These are phyloP conservation scores for Pithys albifrons DNA, from an alignment of 2,113 vertebrate genomes.

Conservation along the genomic window DNA sequence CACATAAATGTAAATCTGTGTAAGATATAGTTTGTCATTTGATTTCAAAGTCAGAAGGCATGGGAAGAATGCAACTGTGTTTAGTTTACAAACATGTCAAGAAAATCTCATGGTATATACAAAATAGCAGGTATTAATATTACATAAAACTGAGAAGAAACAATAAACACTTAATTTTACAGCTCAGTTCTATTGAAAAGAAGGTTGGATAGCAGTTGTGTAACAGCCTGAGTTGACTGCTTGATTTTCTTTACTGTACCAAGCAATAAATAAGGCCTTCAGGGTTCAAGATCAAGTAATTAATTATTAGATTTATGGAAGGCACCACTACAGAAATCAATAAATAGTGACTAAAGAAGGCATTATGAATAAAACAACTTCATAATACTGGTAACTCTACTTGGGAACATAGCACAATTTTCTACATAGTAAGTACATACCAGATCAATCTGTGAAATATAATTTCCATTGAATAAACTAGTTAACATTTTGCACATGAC, in stretches of 20 bases:
- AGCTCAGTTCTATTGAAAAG: not conserved
- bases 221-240: not conserved
- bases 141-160: not conserved
- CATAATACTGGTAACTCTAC: not conserved
- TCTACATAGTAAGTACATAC: not conserved
- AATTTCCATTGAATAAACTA: not conserved
- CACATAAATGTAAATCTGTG: not conserved
- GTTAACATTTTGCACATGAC: not conserved
- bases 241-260: not conserved
- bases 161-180: not conserved
- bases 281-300: slow-evolving; percentile 8
- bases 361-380: slow-evolving; percentile 8
- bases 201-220: not conserved
- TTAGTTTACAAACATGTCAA: not conserved
- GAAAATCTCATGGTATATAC: not conserved
- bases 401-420: not conserved
- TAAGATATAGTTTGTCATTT: not conserved
- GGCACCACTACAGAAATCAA: not conserved
- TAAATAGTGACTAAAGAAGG: not conserved
- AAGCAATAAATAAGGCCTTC: not conserved
- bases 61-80: not conserved
- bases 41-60: not conserved
- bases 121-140: not conserved
- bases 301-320: not conserved
- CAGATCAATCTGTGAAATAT: not conserved